A percentile compares a stretch with the other conserved stretches of the same genome.
These are phyloP conservation scores for Lochmaea crataegi DNA, from an alignment of 2,888 invertebrate species.

Conservation along the genomic window DNA sequence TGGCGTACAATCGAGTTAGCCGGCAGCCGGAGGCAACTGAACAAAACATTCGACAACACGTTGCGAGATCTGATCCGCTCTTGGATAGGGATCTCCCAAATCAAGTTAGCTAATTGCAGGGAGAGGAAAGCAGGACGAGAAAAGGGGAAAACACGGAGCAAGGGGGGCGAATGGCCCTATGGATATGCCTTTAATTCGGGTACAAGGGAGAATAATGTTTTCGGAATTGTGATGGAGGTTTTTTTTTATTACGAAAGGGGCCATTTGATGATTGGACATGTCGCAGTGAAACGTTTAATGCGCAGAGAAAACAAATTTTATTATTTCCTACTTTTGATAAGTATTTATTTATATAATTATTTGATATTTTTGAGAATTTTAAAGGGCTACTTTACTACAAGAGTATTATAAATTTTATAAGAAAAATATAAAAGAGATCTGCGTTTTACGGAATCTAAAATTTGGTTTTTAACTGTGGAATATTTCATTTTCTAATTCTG, in stretches of 20 bases:
- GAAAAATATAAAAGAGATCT: too few species aligned
- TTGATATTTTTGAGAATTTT: too few species aligned
- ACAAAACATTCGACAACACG: constrained; percentile 65
- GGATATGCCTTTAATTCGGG: constrained; percentile 46
- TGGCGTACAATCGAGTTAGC: constrained; percentile 54
- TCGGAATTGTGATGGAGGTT: constrained; percentile 46
- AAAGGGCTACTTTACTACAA: too few species aligned
- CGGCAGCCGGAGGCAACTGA: constrained; percentile 58
- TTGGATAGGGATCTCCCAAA: constrained; percentile 66
- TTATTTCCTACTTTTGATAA: too few species aligned
- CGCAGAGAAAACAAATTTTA: too few species aligned
- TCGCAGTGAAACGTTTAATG: background rate
- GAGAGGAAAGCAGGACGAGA: constrained; percentile 47
- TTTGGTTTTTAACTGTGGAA: too few species aligned
- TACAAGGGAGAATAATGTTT: constrained; percentile 46
- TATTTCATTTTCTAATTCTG: too few species aligned
- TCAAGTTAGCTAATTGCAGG: constrained; percentile 67
- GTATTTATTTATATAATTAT: too few species aligned
- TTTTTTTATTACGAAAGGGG: constrained; percentile 14
- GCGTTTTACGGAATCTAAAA: too few species aligned
- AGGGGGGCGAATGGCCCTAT: constrained; percentile 37
- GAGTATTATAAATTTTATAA: too few species aligned
- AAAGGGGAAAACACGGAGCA: constrained; percentile 34
- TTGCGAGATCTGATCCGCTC: constrained; percentile 61
- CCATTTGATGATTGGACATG: constrained; percentile 16